Base-by-base conservation (phyloP, 2,113 vertebrate genomes). In the Corythornis madagascariensis region DNA sequence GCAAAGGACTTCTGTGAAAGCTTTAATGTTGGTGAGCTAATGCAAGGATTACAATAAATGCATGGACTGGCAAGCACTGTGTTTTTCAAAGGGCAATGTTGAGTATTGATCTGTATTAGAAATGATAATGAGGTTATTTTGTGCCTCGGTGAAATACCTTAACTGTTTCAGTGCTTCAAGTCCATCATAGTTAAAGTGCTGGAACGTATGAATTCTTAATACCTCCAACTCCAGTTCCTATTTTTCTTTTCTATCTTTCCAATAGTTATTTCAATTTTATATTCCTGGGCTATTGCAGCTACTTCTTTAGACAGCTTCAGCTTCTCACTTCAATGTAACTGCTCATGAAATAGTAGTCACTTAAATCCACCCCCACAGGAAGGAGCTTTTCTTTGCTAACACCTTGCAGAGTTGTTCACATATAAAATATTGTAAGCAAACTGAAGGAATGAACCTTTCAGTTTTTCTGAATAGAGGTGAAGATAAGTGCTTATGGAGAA, bases 91-190 rank as follows among this genome's bases (percentile, higher is more conserved):
- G 72, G 96, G 93, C 96, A 95, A 59, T 63, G 89, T 88, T 65
- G 90, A 94, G 94, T 95, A 98, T 97, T 72, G 97, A 98, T 97
- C 72, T 55, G 87, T 95, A 97, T 98, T 97, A 97, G 97, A 97
- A 96, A 97, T 97, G 98, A 97, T 98, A 97, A 98, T 98, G 97
- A 97, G 97, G 94, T 91, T 79, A 94, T 96, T 96, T 97, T 95
- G 86, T 79, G 53, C 74, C 93, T 92, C 33, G 16, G 74, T 95
- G 92, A 94, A 95, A 95, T 94, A 86, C 87, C 97, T 97, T 96
- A 97, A 97, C 97, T 80, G 10, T 95, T 96, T 97, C 93, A 11
- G 13, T 60, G 91, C 94, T 95, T 35, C 73, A 77, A 56, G 82
- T 96, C 59, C 87, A 92, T 94, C 73, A 95, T 50, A 86, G 35